These are phyloP conservation scores for Cerceris ruficornis DNA, from an alignment of 2,888 invertebrate species.

Conservation along the genomic window DNA sequence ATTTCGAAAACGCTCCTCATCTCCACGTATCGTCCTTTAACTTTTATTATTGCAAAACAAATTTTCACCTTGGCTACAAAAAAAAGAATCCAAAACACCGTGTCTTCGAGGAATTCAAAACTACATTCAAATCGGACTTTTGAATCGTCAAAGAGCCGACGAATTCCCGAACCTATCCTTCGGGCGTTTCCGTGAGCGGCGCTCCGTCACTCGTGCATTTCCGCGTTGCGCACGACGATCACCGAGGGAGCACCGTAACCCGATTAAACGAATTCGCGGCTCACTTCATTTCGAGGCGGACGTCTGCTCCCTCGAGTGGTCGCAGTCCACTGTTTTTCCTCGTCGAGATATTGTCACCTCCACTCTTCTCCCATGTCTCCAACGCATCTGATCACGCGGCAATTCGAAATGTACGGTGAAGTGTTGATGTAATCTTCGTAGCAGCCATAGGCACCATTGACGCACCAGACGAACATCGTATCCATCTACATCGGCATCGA, in stretches of 20 bases:
- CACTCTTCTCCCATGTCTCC: constrained; percentile 62
- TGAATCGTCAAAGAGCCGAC: neutral
- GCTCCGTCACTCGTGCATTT: neutral
- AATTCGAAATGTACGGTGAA: constrained; percentile 67
- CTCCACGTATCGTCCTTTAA: too few species aligned
- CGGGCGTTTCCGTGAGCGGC: constrained; percentile 10
- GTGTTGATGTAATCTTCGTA: constrained; percentile 76
- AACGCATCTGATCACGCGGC: constrained; percentile 56
- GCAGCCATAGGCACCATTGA: constrained; percentile 67
- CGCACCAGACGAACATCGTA: constrained; percentile 42
- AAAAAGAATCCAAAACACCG: too few species aligned
- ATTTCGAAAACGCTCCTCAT: too few species aligned
- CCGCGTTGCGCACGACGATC: constrained; percentile 38
- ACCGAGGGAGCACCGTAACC: constrained; percentile 37
- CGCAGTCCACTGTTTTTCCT: constrained; percentile 36
- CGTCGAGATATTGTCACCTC: constrained; percentile 35
- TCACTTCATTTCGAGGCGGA: constrained; percentile 51
- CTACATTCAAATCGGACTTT: neutral
- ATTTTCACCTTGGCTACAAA: too few species aligned
- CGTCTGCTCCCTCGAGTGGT: constrained; percentile 35
- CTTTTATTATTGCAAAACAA: too few species aligned
- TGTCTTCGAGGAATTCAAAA: neutral
- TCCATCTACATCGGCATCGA: constrained; percentile 41
- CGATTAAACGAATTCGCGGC: constrained; percentile 42
- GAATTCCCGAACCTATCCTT: neutral